A percentile compares a stretch with the other conserved stretches of the same genome.
phyloP scores from a whole-genome alignment of 2,888 invertebrate genomes.

The Meiosimyza platycephala region DNA sequence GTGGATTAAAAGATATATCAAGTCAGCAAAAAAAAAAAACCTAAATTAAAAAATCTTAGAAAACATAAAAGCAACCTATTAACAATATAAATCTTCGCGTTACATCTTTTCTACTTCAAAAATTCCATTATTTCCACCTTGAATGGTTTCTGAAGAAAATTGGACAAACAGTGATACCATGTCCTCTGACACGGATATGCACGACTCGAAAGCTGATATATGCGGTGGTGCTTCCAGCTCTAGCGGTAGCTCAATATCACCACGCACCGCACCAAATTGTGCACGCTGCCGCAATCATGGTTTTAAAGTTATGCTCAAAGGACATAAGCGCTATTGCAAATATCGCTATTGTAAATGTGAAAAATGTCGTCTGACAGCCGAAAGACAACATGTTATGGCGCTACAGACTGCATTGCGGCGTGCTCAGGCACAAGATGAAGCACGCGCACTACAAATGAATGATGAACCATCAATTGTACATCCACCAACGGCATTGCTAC shows the following conservation, averaged over 20 bases:
- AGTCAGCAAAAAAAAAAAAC: slow-evolving; percentile 38
- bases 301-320: slow-evolving; percentile 88
- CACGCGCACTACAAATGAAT: slow-evolving; percentile 69
- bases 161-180: slow-evolving; percentile 66
- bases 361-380: slow-evolving; percentile 87
- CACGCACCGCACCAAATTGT: slow-evolving; percentile 90
- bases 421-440: slow-evolving; percentile 88
- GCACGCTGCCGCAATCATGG: slow-evolving; percentile 93
- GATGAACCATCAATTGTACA: slow-evolving; percentile 68
- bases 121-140: slow-evolving; percentile 37
- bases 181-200: slow-evolving; percentile 70
- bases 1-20: no score
- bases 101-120: no score
- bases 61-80: not conserved
- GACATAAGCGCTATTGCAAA: slow-evolving; percentile 92
- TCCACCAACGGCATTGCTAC: slow-evolving; percentile 51
- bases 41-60: slow-evolving; percentile 25
- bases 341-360: slow-evolving; percentile 87
- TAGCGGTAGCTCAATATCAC: slow-evolving; percentile 72
- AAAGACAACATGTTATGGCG: slow-evolving; percentile 91
- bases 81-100: not conserved
- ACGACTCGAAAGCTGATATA: slow-evolving; percentile 70
- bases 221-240: slow-evolving; percentile 68
- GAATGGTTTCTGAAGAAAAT: slow-evolving; percentile 66
- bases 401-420: slow-evolving; percentile 85